Evolutionary conservation across 1,140 invertebrate species (phyloP).

Genomic region (Drosophila malerkotliana): DNA sequence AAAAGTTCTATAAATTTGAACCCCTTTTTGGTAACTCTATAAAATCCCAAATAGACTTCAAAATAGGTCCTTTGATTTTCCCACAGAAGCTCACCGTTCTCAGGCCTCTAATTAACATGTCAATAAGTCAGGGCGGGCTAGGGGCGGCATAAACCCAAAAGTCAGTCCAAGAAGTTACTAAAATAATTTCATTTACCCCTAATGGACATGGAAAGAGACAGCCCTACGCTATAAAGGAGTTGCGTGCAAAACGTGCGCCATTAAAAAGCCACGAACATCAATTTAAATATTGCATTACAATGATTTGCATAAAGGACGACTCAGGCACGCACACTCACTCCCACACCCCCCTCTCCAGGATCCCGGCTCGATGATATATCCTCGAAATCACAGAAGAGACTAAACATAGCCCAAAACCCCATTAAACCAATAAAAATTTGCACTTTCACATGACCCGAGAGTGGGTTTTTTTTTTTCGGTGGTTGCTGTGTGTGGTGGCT

Average conservation of each 20-base stretch:
- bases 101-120: constrained; percentile 40
- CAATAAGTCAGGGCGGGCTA: constrained; percentile 15
- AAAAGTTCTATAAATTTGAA: background rate
- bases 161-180: constrained; percentile 7
- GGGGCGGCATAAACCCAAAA: constrained; percentile 1
- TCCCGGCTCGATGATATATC: background rate
- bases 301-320: constrained; percentile 74
- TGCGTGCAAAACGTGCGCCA: constrained; percentile 59
- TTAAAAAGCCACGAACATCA: constrained; percentile 77
- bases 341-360: constrained; percentile 31
- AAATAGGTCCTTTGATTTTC: background rate
- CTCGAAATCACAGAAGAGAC: constrained; percentile 46
- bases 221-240: constrained; percentile 9
- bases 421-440: constrained; percentile 78
- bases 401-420: constrained; percentile 38
- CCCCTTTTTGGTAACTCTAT: background rate
- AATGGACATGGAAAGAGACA: constrained; percentile 23
- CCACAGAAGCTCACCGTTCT: constrained; percentile 8
- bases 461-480: background rate
- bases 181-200: constrained; percentile 30
- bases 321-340: constrained; percentile 16
- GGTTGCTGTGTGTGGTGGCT: background rate
- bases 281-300: constrained; percentile 82
- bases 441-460: constrained; percentile 75
- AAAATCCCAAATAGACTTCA: no score